Evolutionary conservation across 2,888 invertebrate species (phyloP).

Genomic region (Amphimallon solstitiale): DNA sequence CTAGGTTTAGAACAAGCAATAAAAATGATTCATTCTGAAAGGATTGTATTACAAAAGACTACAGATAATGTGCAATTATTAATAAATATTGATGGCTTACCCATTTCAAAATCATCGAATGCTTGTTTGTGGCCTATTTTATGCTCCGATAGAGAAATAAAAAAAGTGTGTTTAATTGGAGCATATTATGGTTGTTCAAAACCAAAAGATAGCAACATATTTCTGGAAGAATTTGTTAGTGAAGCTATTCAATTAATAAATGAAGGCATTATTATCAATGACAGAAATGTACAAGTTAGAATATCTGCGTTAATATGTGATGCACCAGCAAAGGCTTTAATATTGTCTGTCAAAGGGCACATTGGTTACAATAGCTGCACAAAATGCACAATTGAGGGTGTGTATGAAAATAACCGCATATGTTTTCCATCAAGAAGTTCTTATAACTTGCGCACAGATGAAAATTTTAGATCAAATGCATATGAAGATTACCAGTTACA

Average conservation of each 20-base stretch:
- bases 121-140: background rate
- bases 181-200: background rate
- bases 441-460: background rate
- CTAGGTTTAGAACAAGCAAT: background rate
- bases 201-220: background rate
- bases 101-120: background rate
- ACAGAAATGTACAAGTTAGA: background rate
- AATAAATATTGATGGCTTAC: slow-evolving; percentile 2
- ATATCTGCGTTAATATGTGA: slow-evolving; percentile 2
- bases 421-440: background rate
- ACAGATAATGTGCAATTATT: background rate
- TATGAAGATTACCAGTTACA: background rate
- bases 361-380: background rate
- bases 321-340: background rate
- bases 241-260: background rate
- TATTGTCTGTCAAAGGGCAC: background rate
- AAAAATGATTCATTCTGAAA: too few relatives aligned
- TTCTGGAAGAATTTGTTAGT: background rate
- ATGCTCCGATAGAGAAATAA: background rate
- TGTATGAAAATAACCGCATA: background rate
- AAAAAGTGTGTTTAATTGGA: background rate
- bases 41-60: background rate
- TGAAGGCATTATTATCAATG: background rate
- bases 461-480: background rate
- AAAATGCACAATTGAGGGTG: background rate